phyloP scores from a whole-genome alignment of 2,797 vertebrate genomes.

The Naso thynnoides region DNA sequence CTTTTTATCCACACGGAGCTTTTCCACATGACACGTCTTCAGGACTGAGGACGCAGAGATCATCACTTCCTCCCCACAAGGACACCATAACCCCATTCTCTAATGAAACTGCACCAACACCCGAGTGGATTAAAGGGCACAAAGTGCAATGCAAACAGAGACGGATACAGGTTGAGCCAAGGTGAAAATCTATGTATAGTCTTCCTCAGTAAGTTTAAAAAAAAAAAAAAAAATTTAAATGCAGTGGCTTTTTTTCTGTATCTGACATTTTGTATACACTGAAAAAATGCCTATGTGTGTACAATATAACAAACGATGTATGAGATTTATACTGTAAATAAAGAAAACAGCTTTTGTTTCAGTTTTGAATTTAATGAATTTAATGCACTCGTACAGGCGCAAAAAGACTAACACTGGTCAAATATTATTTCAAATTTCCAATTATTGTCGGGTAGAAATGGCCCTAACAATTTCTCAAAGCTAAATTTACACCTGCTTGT shows the following conservation, averaged over 20 bases:
- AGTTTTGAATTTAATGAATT: neutral
- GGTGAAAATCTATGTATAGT: slow-evolving; percentile 21
- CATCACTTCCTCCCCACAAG: slow-evolving; percentile 26
- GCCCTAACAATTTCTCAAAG: no score
- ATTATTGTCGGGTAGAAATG: no score
- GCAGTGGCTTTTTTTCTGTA: neutral
- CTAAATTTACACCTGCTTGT: no score
- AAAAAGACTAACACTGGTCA: neutral
- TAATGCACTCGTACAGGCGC: neutral
- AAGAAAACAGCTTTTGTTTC: neutral
- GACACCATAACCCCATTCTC: slow-evolving; percentile 39
- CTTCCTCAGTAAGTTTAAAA: slow-evolving; percentile 18
- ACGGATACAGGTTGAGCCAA: slow-evolving; percentile 17
- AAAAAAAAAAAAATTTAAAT: neutral
- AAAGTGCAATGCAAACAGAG: slow-evolving; percentile 14
- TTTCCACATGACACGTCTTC: neutral
- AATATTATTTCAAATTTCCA: no score
- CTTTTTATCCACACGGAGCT: neutral
- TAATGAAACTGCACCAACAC: slow-evolving; percentile 34
- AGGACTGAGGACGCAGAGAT: slow-evolving; percentile 15
- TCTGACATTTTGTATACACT: neutral
- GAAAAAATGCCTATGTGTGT: neutral
- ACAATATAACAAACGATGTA: neutral
- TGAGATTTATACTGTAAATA: neutral
- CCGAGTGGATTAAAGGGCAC: slow-evolving; percentile 59